Evolutionary conservation across 2,113 vertebrate genomes (phyloP).

Genomic region (Loxodonta africana): DNA sequence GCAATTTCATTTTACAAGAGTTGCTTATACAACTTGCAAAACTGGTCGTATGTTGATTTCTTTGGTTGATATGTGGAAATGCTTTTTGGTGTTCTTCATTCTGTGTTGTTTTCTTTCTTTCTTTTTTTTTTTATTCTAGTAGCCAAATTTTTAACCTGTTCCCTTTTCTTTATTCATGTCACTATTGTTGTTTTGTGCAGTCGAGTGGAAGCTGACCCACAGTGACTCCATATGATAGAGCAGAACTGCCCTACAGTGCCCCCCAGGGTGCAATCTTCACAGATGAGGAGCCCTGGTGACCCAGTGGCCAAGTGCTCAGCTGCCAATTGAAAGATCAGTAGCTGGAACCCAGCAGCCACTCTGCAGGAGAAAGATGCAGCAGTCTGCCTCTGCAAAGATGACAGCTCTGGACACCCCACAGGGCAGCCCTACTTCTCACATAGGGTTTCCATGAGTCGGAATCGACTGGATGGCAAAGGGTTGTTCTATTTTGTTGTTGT

Average conservation of each 20-base stretch:
- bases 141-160: not conserved
- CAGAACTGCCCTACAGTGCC: not conserved
- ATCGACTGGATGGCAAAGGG: not conserved
- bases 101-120: not conserved
- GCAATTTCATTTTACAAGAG: not conserved
- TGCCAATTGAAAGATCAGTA: too few relatives aligned
- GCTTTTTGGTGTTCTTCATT: not conserved
- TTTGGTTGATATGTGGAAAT: conserved; percentile 6
- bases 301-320: too few relatives aligned
- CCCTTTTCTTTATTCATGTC: not conserved
- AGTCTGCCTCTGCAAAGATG: too few relatives aligned
- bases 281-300: too few relatives aligned
- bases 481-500: too few relatives aligned
- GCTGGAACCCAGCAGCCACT: too few relatives aligned
- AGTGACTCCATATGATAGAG: not conserved
- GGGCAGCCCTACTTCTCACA: too few relatives aligned
- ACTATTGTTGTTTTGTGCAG: too few relatives aligned
- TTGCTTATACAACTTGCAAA: not conserved
- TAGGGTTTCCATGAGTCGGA: not conserved
- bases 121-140: not conserved
- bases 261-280: not conserved
- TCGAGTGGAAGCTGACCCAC: not conserved
- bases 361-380: too few relatives aligned
- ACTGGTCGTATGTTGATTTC: not conserved
- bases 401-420: too few relatives aligned